Conservation (phyloP, 2,888 invertebrate species). For the Drosophila sordidapex region DNA sequence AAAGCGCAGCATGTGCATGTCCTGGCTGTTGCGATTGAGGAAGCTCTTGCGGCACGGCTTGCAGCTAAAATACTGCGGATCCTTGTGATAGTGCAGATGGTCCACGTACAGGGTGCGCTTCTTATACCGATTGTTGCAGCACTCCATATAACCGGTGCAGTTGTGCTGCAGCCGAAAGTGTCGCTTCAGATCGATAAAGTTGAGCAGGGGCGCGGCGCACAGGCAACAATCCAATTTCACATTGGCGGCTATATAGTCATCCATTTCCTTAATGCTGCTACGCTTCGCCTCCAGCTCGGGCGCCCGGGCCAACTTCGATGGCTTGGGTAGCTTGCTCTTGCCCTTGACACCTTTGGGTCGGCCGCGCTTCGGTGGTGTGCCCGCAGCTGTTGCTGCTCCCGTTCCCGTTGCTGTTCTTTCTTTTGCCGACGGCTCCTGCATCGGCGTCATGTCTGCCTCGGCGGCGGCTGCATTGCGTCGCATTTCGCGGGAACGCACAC, state of each 20-base stretch:
- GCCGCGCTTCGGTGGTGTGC: conserved; percentile 49
- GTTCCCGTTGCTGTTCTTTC: neutral
- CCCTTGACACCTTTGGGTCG: conserved; percentile 54
- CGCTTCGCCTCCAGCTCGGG: conserved; percentile 63
- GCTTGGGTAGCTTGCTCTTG: conserved; percentile 12
- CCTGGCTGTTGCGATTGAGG: conserved; percentile 76
- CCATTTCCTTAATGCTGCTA: conserved; percentile 69
- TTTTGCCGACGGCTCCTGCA: neutral
- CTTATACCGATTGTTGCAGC: conserved; percentile 77
- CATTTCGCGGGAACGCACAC: conserved; percentile 58
- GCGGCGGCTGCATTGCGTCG: conserved; percentile 39
- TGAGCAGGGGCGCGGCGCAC: conserved; percentile 56
- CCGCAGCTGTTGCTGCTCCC: neutral
- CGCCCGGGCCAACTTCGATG: neutral
- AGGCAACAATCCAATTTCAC: conserved; percentile 69
- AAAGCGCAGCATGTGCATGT: conserved; percentile 75
- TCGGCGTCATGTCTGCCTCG: conserved; percentile 1
- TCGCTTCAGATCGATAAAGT: conserved; percentile 68
- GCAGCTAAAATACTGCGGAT: conserved; percentile 75
- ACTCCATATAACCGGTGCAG: conserved; percentile 71
- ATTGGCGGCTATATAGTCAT: conserved; percentile 73
- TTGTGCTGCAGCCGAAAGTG: conserved; percentile 72
- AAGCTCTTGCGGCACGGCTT: conserved; percentile 65
- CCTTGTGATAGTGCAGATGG: conserved; percentile 74
- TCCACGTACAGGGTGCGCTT: conserved; percentile 76